Evolutionary conservation across 2,113 vertebrate genomes (phyloP).

Genomic region (Pantherophis guttatus): DNA sequence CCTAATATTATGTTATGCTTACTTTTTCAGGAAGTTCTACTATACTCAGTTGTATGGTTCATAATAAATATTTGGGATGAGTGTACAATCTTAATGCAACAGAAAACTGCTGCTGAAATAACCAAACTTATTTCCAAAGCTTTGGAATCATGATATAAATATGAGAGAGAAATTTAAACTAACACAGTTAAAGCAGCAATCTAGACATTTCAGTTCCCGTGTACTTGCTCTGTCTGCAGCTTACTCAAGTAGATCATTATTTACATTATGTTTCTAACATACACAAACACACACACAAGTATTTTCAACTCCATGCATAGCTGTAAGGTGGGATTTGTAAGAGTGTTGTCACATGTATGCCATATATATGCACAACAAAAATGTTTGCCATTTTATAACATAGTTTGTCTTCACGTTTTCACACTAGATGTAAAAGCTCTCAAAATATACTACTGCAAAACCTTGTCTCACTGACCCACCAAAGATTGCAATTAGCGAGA

Average conservation of each 20-base stretch:
- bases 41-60: background rate
- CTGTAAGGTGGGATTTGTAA: background rate
- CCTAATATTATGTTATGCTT: background rate
- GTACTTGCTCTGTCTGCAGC: background rate
- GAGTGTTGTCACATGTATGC: background rate
- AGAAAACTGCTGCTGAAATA: background rate
- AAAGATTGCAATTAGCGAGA: background rate
- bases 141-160: background rate
- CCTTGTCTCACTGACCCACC: background rate
- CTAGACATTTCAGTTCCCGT: background rate
- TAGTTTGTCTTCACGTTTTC: background rate
- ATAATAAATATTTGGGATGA: background rate
- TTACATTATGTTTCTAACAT: background rate
- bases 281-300: background rate
- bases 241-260: background rate
- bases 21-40: background rate
- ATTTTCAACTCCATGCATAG: background rate
- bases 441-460: background rate
- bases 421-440: background rate
- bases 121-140: background rate
- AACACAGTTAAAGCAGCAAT: background rate
- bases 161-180: background rate
- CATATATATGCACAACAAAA: background rate
- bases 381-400: background rate
- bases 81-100: background rate